These are phyloP conservation scores for Cottoperca gobio DNA, from an alignment of 2,797 vertebrate species.

Conservation along the genomic window DNA sequence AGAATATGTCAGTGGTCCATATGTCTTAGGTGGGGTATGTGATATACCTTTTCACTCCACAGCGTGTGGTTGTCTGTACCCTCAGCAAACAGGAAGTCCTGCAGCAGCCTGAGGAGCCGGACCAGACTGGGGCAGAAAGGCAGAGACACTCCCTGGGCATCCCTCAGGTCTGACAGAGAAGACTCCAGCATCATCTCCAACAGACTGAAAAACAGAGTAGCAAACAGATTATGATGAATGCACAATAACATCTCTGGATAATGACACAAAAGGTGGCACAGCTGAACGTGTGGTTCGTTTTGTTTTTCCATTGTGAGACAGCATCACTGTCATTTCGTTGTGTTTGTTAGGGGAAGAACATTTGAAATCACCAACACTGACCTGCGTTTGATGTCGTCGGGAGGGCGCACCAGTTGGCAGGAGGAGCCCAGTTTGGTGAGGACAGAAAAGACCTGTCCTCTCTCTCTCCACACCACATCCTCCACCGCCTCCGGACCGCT, in stretches of 20 bases:
- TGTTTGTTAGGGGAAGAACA: neutral
- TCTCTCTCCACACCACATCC: slow-evolving; percentile 91
- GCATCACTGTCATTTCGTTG: neutral
- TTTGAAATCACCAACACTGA: slow-evolving; percentile 49
- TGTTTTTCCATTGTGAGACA: slow-evolving; percentile 7
- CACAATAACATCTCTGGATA: neutral
- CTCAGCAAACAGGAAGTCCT: slow-evolving; percentile 96
- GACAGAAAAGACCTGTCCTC: slow-evolving; percentile 96
- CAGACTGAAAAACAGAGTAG: slow-evolving; percentile 82
- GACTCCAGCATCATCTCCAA: slow-evolving; percentile 99
- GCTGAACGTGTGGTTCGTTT: slow-evolving; percentile 10
- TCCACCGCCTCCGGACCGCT: slow-evolving; percentile 88
- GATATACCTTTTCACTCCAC: slow-evolving; percentile 96
- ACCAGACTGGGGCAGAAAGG: slow-evolving; percentile 90
- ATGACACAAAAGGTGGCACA: neutral
- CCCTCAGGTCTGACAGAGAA: slow-evolving; percentile 92
- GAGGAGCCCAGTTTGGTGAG: slow-evolving; percentile 96
- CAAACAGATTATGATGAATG: slow-evolving; percentile 14
- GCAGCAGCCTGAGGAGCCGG: slow-evolving; percentile 92
- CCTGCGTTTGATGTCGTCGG: slow-evolving; percentile 98
- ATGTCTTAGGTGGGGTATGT: neutral
- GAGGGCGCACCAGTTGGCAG: slow-evolving; percentile 91
- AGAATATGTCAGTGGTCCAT: neutral
- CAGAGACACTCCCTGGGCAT: slow-evolving; percentile 79
- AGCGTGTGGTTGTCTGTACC: slow-evolving; percentile 92